phyloP scores from a whole-genome alignment of 2,113 vertebrate genomes.

The Ceratotherium simum region DNA sequence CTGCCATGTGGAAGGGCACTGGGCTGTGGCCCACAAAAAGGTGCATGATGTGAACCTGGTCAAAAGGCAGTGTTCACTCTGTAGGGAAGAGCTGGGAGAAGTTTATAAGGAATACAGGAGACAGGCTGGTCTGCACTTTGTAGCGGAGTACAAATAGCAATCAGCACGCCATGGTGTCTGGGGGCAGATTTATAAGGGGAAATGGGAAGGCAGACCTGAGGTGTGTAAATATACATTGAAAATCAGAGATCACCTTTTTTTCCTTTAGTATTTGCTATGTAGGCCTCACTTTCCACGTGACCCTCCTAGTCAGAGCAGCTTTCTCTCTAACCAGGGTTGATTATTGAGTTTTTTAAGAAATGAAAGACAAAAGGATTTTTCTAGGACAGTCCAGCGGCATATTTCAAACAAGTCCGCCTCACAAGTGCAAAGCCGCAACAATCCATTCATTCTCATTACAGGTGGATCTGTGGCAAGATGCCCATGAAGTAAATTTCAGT shows the following conservation, averaged over 20 bases:
- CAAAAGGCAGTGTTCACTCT: not conserved
- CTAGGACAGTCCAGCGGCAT: not conserved
- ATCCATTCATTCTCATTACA: not conserved
- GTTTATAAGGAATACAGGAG: not conserved
- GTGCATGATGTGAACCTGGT: not conserved
- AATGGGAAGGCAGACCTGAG: not conserved
- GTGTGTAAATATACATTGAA: not conserved
- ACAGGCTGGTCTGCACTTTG: not conserved
- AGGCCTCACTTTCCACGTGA: not conserved
- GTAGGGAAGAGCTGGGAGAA: not conserved
- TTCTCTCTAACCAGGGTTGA: not conserved
- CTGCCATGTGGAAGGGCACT: not conserved
- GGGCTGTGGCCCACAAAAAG: not conserved
- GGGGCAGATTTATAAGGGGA: conserved; percentile 1
- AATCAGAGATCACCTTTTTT: not conserved
- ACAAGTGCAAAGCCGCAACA: not conserved
- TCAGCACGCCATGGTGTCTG: not conserved
- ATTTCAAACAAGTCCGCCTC: not conserved
- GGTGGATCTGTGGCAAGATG: not conserved
- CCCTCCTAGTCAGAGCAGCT: not conserved
- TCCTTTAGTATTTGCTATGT: not conserved
- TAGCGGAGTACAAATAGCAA: not conserved
- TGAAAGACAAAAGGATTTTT: conserved; percentile 45
- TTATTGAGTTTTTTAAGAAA: not conserved
- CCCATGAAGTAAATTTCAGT: not conserved